phyloP scores from a whole-genome alignment of 2,888 invertebrate species.

The Habroteleia sp. region DNA sequence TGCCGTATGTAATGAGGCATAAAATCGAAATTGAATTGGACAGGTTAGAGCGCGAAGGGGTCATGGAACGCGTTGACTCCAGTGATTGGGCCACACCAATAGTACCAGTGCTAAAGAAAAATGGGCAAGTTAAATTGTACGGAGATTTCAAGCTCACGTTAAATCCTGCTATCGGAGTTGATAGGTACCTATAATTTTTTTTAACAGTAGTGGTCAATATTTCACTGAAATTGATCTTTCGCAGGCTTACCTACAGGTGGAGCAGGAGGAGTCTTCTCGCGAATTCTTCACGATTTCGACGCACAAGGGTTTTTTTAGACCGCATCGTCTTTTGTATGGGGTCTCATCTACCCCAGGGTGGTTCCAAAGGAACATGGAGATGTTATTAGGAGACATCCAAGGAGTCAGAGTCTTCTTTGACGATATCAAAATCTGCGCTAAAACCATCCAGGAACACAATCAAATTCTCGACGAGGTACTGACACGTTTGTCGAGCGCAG shows the following conservation, averaged over 20 bases:
- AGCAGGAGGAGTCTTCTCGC: neutral
- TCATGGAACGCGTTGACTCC: constrained; percentile 23
- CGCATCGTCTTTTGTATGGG: neutral
- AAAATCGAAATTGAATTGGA: constrained; percentile 36
- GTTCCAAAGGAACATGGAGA: constrained; percentile 60
- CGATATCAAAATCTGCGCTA: constrained; percentile 70
- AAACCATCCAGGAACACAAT: constrained; percentile 65
- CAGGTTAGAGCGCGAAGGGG: constrained; percentile 33
- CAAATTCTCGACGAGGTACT: constrained; percentile 67
- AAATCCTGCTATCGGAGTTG: constrained; percentile 43
- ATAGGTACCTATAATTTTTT: too few species aligned
- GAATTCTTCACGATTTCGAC: neutral
- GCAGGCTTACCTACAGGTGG: neutral
- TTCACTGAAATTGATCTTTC: neutral
- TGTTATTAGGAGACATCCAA: constrained; percentile 39
- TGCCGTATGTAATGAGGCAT: constrained; percentile 42
- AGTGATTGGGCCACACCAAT: constrained; percentile 26
- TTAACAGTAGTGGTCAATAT: neutral
- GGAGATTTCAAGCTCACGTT: too few species aligned
- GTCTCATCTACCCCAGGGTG: constrained; percentile 40
- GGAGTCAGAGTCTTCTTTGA: constrained; percentile 66
- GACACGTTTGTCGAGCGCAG: constrained; percentile 63
- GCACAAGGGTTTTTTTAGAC: neutral
- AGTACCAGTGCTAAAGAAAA: neutral
- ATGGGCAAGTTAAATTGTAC: too few species aligned